These are phyloP conservation scores for Drosophila bifasciata DNA, from an alignment of 1,140 invertebrate genomes.

Conservation along the genomic window DNA sequence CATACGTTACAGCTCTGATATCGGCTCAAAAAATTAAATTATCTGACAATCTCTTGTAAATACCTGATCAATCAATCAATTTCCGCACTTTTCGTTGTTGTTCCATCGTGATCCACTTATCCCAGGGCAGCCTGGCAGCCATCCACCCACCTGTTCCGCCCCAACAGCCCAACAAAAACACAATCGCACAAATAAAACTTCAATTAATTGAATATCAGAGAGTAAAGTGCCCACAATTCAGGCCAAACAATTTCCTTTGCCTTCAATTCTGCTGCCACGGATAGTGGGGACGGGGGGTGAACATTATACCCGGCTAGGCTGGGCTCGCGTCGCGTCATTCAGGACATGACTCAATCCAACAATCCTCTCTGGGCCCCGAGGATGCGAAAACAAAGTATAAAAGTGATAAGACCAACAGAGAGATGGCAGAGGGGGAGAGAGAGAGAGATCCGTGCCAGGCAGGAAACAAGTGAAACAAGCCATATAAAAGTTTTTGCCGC, in stretches of 20 bases:
- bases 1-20: too few species aligned
- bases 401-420: constrained; percentile 62
- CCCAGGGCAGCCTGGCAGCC: not conserved
- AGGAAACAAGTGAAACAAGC: constrained; percentile 55
- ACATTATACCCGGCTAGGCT: constrained; percentile 32
- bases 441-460: constrained; percentile 13
- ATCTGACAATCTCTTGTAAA: constrained; percentile 24
- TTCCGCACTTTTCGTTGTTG: constrained; percentile 40
- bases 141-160: constrained; percentile 5
- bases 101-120: constrained; percentile 45
- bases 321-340: constrained; percentile 27
- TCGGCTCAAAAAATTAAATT: not conserved
- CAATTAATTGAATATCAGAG: constrained; percentile 72
- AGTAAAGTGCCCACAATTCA: constrained; percentile 52
- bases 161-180: constrained; percentile 18
- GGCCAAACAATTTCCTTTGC: constrained; percentile 29
- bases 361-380: constrained; percentile 52
- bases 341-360: constrained; percentile 53
- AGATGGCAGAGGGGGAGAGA: not conserved
- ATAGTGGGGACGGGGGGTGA: constrained; percentile 16
- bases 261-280: constrained; percentile 2
- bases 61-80: constrained; percentile 59
- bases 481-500: constrained; percentile 67
- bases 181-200: constrained; percentile 68
- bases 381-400: constrained; percentile 59